Evolutionary conservation across 2,797 vertebrate species (phyloP).

Genomic region (Threskiornis aethiopicus): DNA sequence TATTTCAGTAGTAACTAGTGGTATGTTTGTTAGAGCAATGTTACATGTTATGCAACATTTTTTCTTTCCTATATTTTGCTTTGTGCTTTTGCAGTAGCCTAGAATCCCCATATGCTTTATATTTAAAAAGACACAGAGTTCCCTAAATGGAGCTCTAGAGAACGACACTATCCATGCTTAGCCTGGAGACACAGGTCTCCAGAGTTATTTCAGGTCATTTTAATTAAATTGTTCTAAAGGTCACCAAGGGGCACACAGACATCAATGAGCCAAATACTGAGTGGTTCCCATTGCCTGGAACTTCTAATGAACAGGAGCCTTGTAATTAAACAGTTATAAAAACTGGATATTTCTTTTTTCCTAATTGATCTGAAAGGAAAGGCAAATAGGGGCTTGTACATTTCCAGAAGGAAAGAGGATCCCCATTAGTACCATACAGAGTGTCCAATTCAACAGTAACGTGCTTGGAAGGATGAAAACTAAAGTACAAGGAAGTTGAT

Average conservation of each 20-base stretch:
- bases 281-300: not conserved
- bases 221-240: not conserved
- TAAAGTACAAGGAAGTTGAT: not conserved
- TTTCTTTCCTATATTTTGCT: not conserved
- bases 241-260: not conserved
- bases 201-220: not conserved
- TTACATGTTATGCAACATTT: not conserved
- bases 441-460: not conserved
- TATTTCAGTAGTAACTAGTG: not conserved
- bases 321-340: not conserved
- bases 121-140: not conserved
- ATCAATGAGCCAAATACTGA: not conserved
- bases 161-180: not conserved
- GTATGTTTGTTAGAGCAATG: not conserved
- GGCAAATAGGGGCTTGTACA: not conserved
- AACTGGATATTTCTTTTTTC: not conserved
- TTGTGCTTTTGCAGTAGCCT: not conserved
- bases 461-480: not conserved
- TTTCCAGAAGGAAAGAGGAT: not conserved
- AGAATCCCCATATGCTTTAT: not conserved
- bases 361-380: not conserved
- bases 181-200: not conserved
- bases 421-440: not conserved
- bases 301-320: not conserved
- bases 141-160: not conserved